A percentile compares a stretch with the other conserved stretches of the same genome.
phyloP scores from a whole-genome alignment of 2,113 vertebrate genomes.

The Heptranchias perlo region DNA sequence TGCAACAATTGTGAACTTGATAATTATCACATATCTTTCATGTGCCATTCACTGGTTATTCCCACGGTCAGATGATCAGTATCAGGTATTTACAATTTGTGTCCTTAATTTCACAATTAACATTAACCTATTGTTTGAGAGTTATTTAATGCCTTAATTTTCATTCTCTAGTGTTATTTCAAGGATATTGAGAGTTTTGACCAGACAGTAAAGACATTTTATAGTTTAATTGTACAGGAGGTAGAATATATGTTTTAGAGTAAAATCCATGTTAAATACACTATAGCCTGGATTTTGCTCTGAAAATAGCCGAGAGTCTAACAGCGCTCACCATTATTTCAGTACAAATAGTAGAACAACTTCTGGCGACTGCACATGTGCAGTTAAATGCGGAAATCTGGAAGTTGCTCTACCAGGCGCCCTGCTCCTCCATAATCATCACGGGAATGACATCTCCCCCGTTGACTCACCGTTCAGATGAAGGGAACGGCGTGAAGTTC shows the following conservation, averaged over 20 bases:
- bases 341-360: too few species aligned
- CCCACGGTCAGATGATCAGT: neutral
- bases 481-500: too few species aligned
- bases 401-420: too few species aligned
- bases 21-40: neutral
- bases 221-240: neutral
- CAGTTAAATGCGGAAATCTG: too few species aligned
- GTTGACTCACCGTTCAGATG: too few species aligned
- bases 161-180: too few species aligned
- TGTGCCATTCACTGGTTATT: neutral
- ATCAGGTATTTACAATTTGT: neutral
- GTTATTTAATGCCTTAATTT: neutral
- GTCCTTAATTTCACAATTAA: neutral
- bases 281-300: too few species aligned
- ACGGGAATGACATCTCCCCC: too few species aligned
- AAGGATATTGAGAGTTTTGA: neutral
- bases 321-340: too few species aligned
- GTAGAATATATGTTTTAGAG: neutral
- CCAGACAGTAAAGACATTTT: neutral
- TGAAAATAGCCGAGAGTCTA: too few species aligned
- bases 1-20: neutral
- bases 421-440: too few species aligned
- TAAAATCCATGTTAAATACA: neutral
- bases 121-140: neutral
- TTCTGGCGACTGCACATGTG: too few species aligned